phyloP scores from a whole-genome alignment of 2,113 vertebrate species.

The Rissa tridactyla region DNA sequence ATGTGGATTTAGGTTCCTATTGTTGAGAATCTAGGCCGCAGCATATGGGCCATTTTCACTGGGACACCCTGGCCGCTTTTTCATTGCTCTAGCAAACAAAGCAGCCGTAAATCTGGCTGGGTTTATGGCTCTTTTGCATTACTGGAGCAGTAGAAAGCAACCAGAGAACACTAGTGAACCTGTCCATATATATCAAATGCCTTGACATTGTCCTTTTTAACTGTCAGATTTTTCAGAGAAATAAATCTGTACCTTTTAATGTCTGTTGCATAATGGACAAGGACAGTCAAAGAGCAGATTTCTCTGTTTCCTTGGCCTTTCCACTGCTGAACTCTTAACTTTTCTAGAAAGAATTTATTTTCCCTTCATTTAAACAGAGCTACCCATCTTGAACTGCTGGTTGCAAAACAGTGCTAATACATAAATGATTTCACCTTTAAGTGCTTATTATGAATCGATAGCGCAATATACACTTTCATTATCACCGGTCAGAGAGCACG shows the following conservation, averaged over 20 bases:
- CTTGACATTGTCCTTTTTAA: not conserved
- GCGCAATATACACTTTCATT: not conserved
- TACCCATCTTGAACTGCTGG: not conserved
- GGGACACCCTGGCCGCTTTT: not conserved
- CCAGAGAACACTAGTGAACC: not conserved
- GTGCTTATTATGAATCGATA: not conserved
- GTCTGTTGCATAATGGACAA: not conserved
- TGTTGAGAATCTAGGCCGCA: conserved; percentile 25
- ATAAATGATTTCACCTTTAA: conserved; percentile 30
- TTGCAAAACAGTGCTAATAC: not conserved
- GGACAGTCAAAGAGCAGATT: not conserved
- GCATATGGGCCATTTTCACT: conserved; percentile 5
- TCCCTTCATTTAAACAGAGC: conserved; percentile 13
- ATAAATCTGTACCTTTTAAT: not conserved
- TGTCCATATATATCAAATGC: not conserved
- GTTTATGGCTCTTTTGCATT: not conserved
- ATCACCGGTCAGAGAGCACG: not conserved
- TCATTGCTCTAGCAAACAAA: conserved; percentile 22
- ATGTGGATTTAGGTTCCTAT: conserved; percentile 1
- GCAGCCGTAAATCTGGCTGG: conserved; percentile 1
- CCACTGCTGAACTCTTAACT: not conserved
- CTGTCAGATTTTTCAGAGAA: not conserved
- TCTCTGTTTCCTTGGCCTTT: not conserved
- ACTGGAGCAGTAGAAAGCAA: not conserved
- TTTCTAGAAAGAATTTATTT: not conserved